Percentiles rank a stretch among this genome's conserved stretches.
phyloP scores from a whole-genome alignment of 2,797 vertebrate genomes.

The Uromys caudimaculatus region DNA sequence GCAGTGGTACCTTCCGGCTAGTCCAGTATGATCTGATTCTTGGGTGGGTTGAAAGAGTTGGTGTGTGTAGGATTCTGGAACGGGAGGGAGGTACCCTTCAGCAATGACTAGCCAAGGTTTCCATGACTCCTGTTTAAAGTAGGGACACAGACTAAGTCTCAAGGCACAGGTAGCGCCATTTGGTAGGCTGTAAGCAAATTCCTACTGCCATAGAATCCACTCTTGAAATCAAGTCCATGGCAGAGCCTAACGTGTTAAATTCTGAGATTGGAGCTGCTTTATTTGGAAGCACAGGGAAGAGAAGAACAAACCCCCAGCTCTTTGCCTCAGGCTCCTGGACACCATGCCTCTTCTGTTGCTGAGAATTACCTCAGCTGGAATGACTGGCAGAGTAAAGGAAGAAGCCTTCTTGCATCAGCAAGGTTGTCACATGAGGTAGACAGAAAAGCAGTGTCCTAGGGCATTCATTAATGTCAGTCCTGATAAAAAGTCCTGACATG shows the following conservation, averaged over 20 bases:
- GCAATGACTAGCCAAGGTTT: neutral
- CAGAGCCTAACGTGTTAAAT: neutral
- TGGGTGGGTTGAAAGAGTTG: neutral
- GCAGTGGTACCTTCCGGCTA: neutral
- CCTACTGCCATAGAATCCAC: neutral
- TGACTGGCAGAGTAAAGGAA: neutral
- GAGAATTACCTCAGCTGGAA: neutral
- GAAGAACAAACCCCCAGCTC: neutral
- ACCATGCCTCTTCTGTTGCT: neutral
- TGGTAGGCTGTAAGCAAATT: neutral
- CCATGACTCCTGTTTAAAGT: neutral
- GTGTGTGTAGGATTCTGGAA: neutral
- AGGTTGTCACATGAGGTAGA: neutral
- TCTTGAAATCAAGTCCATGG: conserved; percentile 6
- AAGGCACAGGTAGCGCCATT: neutral
- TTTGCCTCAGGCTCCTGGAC: neutral
- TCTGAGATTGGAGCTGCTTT: neutral
- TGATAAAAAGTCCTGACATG: neutral
- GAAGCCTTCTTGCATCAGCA: neutral
- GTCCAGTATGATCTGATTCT: neutral
- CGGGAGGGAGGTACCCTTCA: neutral
- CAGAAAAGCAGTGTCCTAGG: neutral
- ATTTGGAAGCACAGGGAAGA: neutral
- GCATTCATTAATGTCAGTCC: neutral
- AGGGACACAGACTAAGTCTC: neutral